Evolutionary conservation across 2,888 invertebrate genomes (phyloP).

Genomic region (Mongoloraphidia duomilia): DNA sequence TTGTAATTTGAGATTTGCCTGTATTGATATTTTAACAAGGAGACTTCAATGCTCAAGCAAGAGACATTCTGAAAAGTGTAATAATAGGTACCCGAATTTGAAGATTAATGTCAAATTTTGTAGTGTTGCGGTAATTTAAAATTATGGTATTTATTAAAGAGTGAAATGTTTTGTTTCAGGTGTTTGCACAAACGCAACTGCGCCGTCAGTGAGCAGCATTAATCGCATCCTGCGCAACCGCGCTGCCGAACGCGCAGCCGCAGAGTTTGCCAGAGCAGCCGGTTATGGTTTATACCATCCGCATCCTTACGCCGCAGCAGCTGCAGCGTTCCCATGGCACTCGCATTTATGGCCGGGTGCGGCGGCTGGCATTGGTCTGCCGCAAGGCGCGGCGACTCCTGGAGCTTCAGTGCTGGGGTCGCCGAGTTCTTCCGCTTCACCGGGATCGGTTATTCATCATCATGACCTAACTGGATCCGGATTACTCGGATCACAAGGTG

Average conservation of each 20-base stretch:
- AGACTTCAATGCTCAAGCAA: too few species aligned
- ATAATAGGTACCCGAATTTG: too few species aligned
- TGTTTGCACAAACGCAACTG: slow-evolving; percentile 88
- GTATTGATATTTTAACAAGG: too few species aligned
- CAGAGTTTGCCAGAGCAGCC: slow-evolving; percentile 85
- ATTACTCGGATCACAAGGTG: slow-evolving; percentile 2
- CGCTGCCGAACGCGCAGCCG: slow-evolving; percentile 90
- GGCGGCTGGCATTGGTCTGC: slow-evolving; percentile 32
- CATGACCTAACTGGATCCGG: slow-evolving; percentile 13
- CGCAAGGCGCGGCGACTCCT: slow-evolving; percentile 40
- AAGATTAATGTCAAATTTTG: too few species aligned
- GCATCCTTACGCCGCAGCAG: slow-evolving; percentile 50
- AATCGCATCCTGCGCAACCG: slow-evolving; percentile 91
- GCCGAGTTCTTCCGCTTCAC: slow-evolving; percentile 35
- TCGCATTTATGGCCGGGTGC: slow-evolving; percentile 47
- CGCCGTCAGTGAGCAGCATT: slow-evolving; percentile 93
- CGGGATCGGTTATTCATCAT: slow-evolving; percentile 29
- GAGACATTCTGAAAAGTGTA: too few species aligned
- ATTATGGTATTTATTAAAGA: too few species aligned
- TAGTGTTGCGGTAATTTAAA: too few species aligned
- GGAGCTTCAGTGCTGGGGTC: slow-evolving; percentile 31
- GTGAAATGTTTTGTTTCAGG: slow-evolving; percentile 38
- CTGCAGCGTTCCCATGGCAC: slow-evolving; percentile 39
- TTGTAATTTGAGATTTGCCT: too few species aligned
- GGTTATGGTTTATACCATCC: slow-evolving; percentile 77